Conservation (phyloP, 2,113 vertebrate genomes). For the Vulpes lagopus region DNA sequence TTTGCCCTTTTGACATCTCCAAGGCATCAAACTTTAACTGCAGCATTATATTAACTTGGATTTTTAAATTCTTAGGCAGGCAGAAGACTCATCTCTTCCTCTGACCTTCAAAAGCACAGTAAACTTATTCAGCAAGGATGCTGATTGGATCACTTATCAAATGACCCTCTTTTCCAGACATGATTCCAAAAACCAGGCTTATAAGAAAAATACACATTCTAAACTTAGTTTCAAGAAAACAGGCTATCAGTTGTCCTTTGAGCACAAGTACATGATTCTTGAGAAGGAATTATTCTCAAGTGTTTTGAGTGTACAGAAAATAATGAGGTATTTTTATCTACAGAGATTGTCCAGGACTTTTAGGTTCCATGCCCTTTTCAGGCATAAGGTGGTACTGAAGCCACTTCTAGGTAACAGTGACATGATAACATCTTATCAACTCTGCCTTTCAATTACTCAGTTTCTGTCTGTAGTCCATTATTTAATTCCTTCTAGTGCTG, state of each 20-base stretch:
- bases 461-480: not conserved
- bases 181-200: conserved; percentile 34
- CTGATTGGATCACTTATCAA: conserved; percentile 30
- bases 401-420: conserved; percentile 22
- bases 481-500: not conserved
- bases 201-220: conserved; percentile 24
- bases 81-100: conserved; percentile 13
- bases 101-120: conserved; percentile 1
- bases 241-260: conserved; percentile 11
- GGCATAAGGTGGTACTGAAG: not conserved
- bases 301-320: conserved; percentile 37
- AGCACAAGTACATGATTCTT: conserved; percentile 18
- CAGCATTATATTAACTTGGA: conserved; percentile 26
- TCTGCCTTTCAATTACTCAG: conserved; percentile 48
- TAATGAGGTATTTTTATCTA: conserved; percentile 17
- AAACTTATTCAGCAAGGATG: conserved; percentile 27
- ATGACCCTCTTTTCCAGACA: not conserved
- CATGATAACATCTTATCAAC: not conserved
- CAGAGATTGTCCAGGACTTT: conserved; percentile 5
- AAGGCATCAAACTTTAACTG: conserved; percentile 1
- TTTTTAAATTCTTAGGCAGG: conserved; percentile 27
- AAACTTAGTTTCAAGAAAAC: conserved; percentile 45
- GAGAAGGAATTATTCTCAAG: conserved; percentile 40
- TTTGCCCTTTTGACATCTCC: conserved; percentile 19
- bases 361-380: not conserved